Conservation (phyloP, 2,888 invertebrate species). For the Eledone cirrhosa region DNA sequence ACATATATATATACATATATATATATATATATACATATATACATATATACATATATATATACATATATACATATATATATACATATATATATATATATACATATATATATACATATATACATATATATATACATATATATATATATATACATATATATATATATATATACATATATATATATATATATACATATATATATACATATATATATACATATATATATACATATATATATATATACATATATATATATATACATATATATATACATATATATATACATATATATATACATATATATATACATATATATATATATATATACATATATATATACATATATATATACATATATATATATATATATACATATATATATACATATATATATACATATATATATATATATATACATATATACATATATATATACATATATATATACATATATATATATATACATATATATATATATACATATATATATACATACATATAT, state of each 20-base stretch:
- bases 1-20: background rate
- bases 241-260: background rate
- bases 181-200: background rate
- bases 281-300: background rate
- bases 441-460: constrained; percentile 2
- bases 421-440: background rate
- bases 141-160: constrained; percentile 2
- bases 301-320: background rate
- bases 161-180: background rate
- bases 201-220: constrained; percentile 2
- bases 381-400: background rate
- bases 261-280: constrained; percentile 2
- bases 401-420: constrained; percentile 2
- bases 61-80: background rate
- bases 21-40: constrained; percentile 2
- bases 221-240: constrained; percentile 2
- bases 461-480: background rate
- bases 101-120: constrained; percentile 2
- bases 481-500: background rate
- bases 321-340: background rate
- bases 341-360: constrained; percentile 2
- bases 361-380: background rate
- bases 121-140: constrained; percentile 2
- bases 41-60: background rate
- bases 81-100: background rate